Conservation (phyloP, 2,888 invertebrate species). For the Sicus ferrugineus region DNA sequence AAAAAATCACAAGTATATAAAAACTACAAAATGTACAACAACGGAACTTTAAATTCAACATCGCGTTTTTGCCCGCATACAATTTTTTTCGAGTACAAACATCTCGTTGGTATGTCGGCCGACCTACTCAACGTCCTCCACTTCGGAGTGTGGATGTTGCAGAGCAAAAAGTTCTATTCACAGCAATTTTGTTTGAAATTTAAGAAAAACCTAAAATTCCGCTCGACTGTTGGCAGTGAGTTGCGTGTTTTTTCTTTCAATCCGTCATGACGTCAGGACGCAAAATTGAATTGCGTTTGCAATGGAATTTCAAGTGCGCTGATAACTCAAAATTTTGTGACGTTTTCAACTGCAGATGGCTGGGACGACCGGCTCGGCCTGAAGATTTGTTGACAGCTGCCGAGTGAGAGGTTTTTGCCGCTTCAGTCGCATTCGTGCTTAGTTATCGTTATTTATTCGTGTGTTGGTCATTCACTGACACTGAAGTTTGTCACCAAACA, state of each 20-base stretch:
- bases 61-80: conserved; percentile 19
- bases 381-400: conserved; percentile 1
- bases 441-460: conserved; percentile 1
- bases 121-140: not conserved
- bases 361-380: not conserved
- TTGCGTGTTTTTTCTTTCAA: not conserved
- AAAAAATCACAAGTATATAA: not conserved
- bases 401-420: not conserved
- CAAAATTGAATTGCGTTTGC: not conserved
- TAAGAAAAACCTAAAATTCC: not conserved
- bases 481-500: not conserved
- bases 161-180: not conserved
- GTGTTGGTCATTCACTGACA: not conserved
- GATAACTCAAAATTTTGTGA: not conserved
- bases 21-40: conserved; percentile 2
- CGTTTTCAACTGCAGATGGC: not conserved
- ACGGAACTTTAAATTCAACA: conserved; percentile 10
- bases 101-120: conserved; percentile 3
- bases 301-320: conserved; percentile 9
- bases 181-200: not conserved
- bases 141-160: not conserved
- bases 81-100: not conserved
- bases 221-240: no score
- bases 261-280: not conserved
- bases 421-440: not conserved